phyloP scores from a whole-genome alignment of 2,113 vertebrate species.

The Gymnobelideus leadbeateri region DNA sequence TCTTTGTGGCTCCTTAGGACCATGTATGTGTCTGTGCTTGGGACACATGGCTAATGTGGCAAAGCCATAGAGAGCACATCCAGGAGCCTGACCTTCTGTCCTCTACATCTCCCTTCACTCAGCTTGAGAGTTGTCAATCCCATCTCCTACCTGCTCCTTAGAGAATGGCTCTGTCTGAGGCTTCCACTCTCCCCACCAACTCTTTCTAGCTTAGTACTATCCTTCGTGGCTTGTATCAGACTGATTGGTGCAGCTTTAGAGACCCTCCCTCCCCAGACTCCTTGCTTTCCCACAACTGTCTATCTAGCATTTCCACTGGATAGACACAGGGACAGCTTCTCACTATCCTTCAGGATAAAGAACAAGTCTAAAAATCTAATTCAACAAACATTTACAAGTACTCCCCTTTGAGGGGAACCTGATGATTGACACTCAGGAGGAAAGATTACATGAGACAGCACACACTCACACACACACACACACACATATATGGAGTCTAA shows the following conservation, averaged over 20 bases:
- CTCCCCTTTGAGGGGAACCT: neutral
- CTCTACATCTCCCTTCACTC: neutral
- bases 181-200: neutral
- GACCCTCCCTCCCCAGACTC: neutral
- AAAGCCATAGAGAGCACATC: neutral
- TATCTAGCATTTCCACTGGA: neutral
- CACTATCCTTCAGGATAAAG: neutral
- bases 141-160: neutral
- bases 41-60: neutral
- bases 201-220: neutral
- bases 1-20: neutral
- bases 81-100: neutral
- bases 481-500: neutral
- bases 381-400: neutral
- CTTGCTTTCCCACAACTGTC: neutral
- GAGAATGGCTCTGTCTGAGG: neutral
- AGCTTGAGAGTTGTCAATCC: neutral
- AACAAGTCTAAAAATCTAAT: neutral
- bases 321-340: neutral
- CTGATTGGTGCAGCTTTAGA: neutral
- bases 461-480: no score
- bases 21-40: neutral
- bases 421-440: neutral
- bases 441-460: neutral
- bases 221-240: neutral